Evolutionary conservation across 2,888 invertebrate species (phyloP).

Genomic region (Dorcus hopei): DNA sequence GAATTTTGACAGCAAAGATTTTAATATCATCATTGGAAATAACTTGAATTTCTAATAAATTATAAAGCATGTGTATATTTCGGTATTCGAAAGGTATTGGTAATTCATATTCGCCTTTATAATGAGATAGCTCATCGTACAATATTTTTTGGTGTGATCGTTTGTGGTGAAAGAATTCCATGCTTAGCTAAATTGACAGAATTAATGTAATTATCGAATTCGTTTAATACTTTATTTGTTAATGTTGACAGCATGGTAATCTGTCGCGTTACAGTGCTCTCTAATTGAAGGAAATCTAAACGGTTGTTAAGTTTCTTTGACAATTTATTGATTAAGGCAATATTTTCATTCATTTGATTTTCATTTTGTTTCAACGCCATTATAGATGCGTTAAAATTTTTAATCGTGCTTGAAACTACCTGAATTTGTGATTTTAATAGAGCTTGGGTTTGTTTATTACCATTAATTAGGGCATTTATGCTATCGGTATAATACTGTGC

Average conservation of each 20-base stretch:
- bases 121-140: constrained; percentile 13
- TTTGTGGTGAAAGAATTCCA: constrained; percentile 18
- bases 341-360: constrained; percentile 19
- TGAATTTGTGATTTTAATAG: constrained; percentile 28
- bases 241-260: constrained; percentile 8
- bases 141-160: constrained; percentile 17
- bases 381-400: constrained; percentile 24
- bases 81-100: background rate
- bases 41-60: background rate
- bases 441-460: constrained; percentile 20
- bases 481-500: constrained; percentile 22
- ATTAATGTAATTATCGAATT: constrained; percentile 19
- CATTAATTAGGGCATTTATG: constrained; percentile 16
- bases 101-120: constrained; percentile 8
- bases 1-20: constrained; percentile 19
- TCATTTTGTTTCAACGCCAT: constrained; percentile 21
- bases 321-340: constrained; percentile 17
- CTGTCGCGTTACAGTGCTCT: constrained; percentile 1
- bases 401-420: constrained; percentile 26
- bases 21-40: constrained; percentile 5
- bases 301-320: constrained; percentile 2
- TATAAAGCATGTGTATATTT: too few relatives aligned
- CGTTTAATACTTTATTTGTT: constrained; percentile 11
- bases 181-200: constrained; percentile 20
- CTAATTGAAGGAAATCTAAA: background rate